phyloP scores from a whole-genome alignment of 2,113 vertebrate species.

The Laterallus jamaicensis region DNA sequence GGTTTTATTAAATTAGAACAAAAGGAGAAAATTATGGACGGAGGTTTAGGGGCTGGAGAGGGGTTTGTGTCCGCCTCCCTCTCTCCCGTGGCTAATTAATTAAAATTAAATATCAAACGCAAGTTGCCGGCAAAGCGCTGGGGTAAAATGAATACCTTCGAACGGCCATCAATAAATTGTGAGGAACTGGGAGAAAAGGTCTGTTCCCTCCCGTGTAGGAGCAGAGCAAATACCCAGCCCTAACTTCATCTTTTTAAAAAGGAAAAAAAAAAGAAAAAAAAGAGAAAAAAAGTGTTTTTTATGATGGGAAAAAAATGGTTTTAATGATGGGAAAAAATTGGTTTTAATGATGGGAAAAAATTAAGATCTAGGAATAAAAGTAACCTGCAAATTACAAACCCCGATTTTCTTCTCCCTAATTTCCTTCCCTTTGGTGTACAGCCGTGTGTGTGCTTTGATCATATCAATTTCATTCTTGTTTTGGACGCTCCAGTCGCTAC shows the following conservation, averaged over 20 bases:
- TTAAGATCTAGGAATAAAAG: background rate
- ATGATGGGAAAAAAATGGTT: background rate
- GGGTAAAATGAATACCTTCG: slow-evolving; percentile 22
- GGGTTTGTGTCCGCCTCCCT: background rate
- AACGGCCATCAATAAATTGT: background rate
- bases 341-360: background rate
- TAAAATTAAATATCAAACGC: slow-evolving; percentile 46
- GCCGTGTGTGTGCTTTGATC: background rate
- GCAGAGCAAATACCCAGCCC: background rate
- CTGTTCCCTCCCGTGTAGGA: background rate
- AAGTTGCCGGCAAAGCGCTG: background rate
- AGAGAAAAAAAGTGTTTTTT: background rate
- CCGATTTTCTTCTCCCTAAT: background rate
- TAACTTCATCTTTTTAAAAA: background rate
- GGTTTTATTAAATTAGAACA: slow-evolving; percentile 60
- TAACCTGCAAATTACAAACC: background rate
- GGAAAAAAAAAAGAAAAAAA: no score
- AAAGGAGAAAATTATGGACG: slow-evolving; percentile 12
- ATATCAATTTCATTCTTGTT: slow-evolving; percentile 61
- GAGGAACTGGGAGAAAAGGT: background rate
- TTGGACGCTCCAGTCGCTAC: slow-evolving; percentile 17
- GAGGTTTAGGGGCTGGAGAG: background rate
- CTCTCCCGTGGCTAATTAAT: slow-evolving; percentile 27
- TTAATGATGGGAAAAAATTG: background rate
- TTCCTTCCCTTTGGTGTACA: background rate